These are phyloP conservation scores for Limnodromus scolopaceus DNA, from an alignment of 2,797 vertebrate species.

Conservation along the genomic window DNA sequence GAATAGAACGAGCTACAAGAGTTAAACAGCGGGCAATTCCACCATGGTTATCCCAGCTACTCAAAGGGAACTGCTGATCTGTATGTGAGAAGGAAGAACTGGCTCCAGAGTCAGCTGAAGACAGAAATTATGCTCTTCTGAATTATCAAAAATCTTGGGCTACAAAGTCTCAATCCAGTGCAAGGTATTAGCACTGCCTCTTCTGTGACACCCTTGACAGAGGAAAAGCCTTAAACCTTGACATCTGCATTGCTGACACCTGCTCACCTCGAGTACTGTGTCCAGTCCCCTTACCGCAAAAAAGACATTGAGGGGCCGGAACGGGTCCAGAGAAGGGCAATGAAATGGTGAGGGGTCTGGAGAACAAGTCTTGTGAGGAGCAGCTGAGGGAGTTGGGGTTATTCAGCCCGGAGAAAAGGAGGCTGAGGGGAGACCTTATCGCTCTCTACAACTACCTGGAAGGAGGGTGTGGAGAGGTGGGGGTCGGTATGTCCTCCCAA, in stretches of 20 bases:
- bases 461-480: no score
- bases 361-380: no score
- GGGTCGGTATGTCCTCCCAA: no score
- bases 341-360: no score
- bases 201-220: neutral
- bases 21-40: neutral
- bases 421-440: no score
- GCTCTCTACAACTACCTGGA: no score
- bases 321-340: no score
- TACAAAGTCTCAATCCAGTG: neutral
- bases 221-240: neutral
- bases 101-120: neutral
- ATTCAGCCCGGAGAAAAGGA: no score
- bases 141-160: neutral
- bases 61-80: neutral
- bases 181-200: neutral
- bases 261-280: no score
- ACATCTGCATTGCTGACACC: neutral
- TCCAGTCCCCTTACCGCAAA: no score
- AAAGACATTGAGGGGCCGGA: no score
- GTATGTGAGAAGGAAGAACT: neutral
- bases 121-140: neutral
- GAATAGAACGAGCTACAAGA: neutral
- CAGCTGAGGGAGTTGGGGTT: no score
- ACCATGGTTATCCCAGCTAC: neutral